phyloP scores from a whole-genome alignment of 2,113 vertebrate species.

The Syngnathus floridae region DNA sequence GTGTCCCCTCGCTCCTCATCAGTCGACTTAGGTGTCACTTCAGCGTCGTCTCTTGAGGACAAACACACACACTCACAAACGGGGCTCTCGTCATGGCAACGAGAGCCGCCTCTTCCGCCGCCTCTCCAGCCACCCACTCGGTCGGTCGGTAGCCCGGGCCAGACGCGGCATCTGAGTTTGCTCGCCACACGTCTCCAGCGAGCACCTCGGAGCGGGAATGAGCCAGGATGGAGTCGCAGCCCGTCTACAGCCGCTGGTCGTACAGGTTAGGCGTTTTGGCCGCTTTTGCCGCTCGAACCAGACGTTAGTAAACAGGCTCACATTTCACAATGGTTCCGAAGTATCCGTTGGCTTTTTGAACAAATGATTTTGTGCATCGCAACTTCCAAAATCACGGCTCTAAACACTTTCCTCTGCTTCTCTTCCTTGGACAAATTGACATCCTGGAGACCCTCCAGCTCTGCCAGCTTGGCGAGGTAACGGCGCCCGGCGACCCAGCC shows the following conservation, averaged over 20 bases:
- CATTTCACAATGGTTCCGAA: too few species aligned
- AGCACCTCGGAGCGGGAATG: neutral
- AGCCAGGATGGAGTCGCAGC: constrained; percentile 35
- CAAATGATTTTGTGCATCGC: too few species aligned
- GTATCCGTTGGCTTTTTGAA: too few species aligned
- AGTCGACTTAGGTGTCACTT: constrained; percentile 28
- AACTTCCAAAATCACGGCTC: too few species aligned
- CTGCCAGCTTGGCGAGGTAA: constrained; percentile 59
- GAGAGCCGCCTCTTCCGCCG: neutral
- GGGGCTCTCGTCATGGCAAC: neutral
- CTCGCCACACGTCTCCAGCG: neutral
- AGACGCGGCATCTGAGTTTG: constrained; percentile 24
- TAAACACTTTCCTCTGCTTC: neutral
- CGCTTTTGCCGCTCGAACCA: too few species aligned
- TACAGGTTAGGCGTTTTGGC: constrained; percentile 62
- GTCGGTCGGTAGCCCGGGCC: constrained; percentile 53
- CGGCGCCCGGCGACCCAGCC: neutral
- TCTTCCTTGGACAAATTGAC: constrained; percentile 4
- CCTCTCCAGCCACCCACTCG: constrained; percentile 25
- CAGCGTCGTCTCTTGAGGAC: constrained; percentile 22
- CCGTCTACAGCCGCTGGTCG: constrained; percentile 71
- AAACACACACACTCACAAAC: constrained; percentile 16
- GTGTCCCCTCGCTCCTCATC: constrained; percentile 48
- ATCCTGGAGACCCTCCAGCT: constrained; percentile 69
- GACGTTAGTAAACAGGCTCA: too few species aligned